Conservation (phyloP, 2,797 vertebrate species). For the Jordanella pulchra region DNA sequence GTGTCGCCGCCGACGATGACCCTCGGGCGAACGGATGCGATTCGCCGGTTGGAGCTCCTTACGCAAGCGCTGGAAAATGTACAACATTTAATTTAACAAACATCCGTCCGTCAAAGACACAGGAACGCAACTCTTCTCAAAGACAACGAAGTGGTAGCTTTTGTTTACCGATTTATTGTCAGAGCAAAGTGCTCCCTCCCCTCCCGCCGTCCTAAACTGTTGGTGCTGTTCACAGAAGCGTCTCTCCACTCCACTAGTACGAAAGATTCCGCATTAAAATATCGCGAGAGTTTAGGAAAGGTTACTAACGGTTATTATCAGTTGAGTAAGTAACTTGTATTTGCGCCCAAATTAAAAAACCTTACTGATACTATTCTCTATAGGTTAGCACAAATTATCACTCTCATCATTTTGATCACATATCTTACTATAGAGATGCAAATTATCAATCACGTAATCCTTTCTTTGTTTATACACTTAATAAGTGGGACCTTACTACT, state of each 20-base stretch:
- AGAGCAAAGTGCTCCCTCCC: constrained; percentile 38
- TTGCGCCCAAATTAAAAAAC: not conserved
- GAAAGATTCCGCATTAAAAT: constrained; percentile 73
- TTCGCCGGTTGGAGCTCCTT: constrained; percentile 66
- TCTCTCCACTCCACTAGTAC: constrained; percentile 58
- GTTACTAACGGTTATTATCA: constrained; percentile 39
- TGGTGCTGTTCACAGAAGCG: constrained; percentile 57
- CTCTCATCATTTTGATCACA: not conserved
- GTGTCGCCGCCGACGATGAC: constrained; percentile 72
- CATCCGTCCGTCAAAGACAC: constrained; percentile 5
- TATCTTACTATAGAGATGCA: not conserved
- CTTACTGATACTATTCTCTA: not conserved
- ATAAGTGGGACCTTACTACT: no score
- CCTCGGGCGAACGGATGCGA: constrained; percentile 67
- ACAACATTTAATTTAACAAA: constrained; percentile 73
- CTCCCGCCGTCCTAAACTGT: constrained; percentile 43
- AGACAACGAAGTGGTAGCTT: constrained; percentile 11
- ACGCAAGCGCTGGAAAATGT: constrained; percentile 49
- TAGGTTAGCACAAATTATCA: not conserved
- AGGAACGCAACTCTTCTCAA: constrained; percentile 1
- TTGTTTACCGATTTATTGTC: constrained; percentile 10
- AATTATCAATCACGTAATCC: not conserved
- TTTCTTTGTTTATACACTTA: not conserved
- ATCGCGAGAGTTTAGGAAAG: constrained; percentile 75
- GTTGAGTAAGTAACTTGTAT: not conserved